Conservation (phyloP, 2,113 vertebrate species). For the Gymnocephalus cernua region DNA sequence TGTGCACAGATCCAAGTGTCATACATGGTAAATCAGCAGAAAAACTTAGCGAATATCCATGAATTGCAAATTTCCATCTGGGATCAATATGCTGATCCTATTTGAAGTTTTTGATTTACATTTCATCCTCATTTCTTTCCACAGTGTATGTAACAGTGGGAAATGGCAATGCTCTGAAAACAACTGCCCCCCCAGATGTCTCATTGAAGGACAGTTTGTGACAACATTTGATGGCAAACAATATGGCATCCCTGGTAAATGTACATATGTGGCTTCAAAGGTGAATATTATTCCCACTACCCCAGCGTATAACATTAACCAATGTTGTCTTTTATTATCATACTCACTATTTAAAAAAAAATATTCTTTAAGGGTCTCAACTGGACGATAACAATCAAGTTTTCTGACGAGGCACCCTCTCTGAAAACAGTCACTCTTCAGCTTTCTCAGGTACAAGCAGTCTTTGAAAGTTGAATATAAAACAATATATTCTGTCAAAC, state of each 20-base stretch:
- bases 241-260: conserved; percentile 75
- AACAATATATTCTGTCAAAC: background rate
- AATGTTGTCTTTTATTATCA: background rate
- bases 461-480: conserved; percentile 1
- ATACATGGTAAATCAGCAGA: conserved; percentile 74
- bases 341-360: background rate
- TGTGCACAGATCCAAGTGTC: conserved; percentile 68
- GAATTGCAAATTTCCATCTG: background rate
- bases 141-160: conserved; percentile 72
- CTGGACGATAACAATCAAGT: conserved; percentile 69
- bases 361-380: conserved; percentile 54
- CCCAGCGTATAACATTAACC: background rate
- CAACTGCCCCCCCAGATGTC: conserved; percentile 61
- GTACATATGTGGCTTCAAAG: conserved; percentile 74
- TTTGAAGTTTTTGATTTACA: background rate
- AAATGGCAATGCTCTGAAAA: conserved; percentile 76
- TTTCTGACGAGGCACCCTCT: conserved; percentile 26
- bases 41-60: background rate
- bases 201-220: conserved; percentile 79
- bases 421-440: conserved; percentile 55
- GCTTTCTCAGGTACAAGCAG: conserved; percentile 69
- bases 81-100: background rate
- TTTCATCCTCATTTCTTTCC: background rate
- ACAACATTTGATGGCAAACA: conserved; percentile 82
- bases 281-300: conserved; percentile 42